These are phyloP conservation scores for Chloropsis cyanopogon DNA, from an alignment of 2,113 vertebrate species.

Conservation along the genomic window DNA sequence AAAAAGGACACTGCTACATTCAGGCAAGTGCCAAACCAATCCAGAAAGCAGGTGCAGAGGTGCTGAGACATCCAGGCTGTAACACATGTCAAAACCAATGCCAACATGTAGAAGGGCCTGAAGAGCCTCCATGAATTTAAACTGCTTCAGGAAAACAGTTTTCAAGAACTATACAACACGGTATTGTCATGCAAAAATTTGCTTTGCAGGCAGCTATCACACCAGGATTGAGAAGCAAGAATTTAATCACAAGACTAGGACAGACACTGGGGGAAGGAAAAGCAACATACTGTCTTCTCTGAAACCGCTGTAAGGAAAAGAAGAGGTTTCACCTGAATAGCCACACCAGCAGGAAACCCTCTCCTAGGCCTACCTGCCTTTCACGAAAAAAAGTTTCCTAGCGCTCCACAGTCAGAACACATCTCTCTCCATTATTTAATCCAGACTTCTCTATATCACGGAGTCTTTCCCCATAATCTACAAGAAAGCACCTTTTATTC, in stretches of 20 bases:
- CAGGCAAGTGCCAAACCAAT: not conserved
- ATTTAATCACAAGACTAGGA: not conserved
- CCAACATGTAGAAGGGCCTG: not conserved
- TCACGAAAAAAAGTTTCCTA: not conserved
- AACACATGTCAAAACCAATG: not conserved
- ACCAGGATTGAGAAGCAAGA: not conserved
- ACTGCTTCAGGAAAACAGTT: not conserved
- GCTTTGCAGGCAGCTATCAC: not conserved
- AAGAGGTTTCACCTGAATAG: not conserved
- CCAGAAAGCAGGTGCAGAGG: not conserved
- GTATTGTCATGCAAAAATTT: not conserved
- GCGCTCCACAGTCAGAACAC: not conserved
- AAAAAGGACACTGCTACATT: not conserved
- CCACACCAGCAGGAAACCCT: not conserved
- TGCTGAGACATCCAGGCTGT: not conserved
- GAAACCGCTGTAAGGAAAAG: not conserved
- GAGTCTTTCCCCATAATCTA: not conserved
- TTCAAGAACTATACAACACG: not conserved
- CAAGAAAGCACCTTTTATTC: not conserved
- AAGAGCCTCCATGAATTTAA: not conserved
- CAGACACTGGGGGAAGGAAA: not conserved
- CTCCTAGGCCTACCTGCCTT: not conserved
- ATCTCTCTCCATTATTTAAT: not conserved
- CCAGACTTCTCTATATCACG: not conserved
- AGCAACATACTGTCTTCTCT: not conserved